These are phyloP conservation scores for Lochmaea capreae DNA, from an alignment of 2,888 invertebrate genomes.

Conservation along the genomic window DNA sequence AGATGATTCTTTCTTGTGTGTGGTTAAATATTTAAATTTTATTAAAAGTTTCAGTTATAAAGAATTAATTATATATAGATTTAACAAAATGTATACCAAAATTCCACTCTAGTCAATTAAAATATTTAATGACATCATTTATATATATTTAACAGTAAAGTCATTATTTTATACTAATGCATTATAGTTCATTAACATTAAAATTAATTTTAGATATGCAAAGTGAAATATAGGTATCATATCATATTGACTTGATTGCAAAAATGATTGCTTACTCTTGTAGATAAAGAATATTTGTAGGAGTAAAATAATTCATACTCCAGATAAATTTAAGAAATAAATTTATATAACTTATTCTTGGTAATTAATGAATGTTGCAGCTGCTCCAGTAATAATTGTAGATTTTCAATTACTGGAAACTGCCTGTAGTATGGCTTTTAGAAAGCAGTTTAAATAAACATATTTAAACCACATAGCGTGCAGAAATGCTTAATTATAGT, in stretches of 20 bases:
- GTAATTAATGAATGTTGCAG: too few species aligned
- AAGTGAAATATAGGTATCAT: neutral
- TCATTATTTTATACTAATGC: neutral
- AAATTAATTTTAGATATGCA: neutral
- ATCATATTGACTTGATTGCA: neutral
- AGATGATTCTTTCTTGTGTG: neutral
- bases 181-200: neutral
- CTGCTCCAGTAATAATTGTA: too few species aligned
- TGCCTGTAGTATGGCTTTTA: too few species aligned
- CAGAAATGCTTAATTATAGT: too few species aligned
- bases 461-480: too few species aligned
- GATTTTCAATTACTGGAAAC: too few species aligned
- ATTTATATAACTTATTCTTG: neutral
- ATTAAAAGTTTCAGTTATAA: neutral
- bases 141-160: too few species aligned
- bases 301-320: neutral
- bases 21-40: neutral
- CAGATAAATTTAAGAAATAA: neutral
- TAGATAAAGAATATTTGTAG: too few species aligned
- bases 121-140: too few species aligned
- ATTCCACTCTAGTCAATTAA: neutral
- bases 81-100: neutral
- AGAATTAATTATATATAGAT: neutral
- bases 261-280: neutral
- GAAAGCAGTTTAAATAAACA: too few species aligned